Conservation (phyloP, 2,113 vertebrate genomes). For the Marmota monax region DNA sequence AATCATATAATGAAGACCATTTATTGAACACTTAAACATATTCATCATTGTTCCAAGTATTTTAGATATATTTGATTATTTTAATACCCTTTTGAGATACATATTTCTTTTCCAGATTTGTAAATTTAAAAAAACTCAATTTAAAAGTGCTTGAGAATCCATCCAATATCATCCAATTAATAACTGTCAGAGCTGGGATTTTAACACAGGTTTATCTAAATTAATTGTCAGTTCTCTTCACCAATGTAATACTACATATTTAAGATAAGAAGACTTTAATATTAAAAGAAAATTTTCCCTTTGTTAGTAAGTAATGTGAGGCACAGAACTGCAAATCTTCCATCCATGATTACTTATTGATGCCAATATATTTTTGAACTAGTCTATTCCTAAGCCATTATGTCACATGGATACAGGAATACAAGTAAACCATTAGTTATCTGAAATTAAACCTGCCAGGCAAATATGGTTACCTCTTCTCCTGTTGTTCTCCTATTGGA, state of each 20-base stretch:
- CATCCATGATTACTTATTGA: neutral
- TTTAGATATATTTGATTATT: neutral
- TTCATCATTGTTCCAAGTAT: neutral
- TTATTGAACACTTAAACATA: neutral
- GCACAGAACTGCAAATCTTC: neutral
- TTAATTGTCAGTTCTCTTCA: neutral
- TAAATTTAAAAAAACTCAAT: neutral
- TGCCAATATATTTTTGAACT: neutral
- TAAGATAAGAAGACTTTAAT: neutral
- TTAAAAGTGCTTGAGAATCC: neutral
- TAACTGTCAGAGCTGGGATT: constrained; percentile 41
- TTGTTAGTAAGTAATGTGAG: neutral
- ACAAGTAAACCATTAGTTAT: neutral
- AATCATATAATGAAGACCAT: neutral
- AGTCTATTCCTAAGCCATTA: neutral
- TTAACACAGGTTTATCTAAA: neutral
- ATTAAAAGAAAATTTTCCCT: neutral
- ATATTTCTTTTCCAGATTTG: neutral
- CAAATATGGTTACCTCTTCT: neutral
- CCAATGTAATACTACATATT: neutral
- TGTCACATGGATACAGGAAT: neutral
- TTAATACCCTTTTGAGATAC: neutral
- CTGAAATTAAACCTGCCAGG: neutral
- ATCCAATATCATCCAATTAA: neutral
- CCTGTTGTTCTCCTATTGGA: neutral